These are phyloP conservation scores for Pedicia rivosa DNA, from an alignment of 2,888 invertebrate genomes.

Conservation along the genomic window DNA sequence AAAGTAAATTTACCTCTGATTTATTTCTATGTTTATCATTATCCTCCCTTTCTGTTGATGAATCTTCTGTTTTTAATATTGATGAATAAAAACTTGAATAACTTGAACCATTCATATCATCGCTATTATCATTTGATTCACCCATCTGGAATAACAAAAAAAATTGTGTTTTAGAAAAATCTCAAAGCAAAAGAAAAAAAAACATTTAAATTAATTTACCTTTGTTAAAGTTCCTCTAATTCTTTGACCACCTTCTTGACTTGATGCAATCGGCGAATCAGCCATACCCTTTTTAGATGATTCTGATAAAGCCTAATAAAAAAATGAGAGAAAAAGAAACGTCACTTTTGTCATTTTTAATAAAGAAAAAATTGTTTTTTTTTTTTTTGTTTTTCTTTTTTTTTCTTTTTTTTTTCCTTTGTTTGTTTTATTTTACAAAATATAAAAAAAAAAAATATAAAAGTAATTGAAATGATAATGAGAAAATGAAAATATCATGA, in stretches of 20 bases:
- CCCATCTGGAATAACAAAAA: slow-evolving; percentile 14
- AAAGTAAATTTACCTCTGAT: slow-evolving; percentile 7
- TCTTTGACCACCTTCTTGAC: neutral
- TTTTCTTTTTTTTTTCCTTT: no score
- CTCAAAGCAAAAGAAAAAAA: slow-evolving; percentile 5
- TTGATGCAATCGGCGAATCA: neutral
- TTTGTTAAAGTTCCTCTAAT: no score
- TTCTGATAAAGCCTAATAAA: slow-evolving; percentile 8
- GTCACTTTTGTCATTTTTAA: no score
- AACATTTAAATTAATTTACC: slow-evolving; percentile 1
- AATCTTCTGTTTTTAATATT: slow-evolving; percentile 46
- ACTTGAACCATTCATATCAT: slow-evolving; percentile 41
- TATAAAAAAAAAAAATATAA: no score
- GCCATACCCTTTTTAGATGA: slow-evolving; percentile 4
- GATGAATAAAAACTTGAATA: slow-evolving; percentile 56
- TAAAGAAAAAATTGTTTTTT: no score
- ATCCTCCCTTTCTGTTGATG: neutral
- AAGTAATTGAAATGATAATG: no score
- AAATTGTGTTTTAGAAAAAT: slow-evolving; percentile 4
- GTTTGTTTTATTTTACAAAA: no score
- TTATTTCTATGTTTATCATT: neutral
- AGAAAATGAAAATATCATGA: no score
- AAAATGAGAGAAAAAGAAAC: neutral
- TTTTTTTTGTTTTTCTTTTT: no score
- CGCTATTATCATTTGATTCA: slow-evolving; percentile 26